A percentile compares a stretch with the other conserved stretches of the same genome.
Conservation (phyloP, 1,140 invertebrate genomes). For the Pseudomyrmex flavicornis region DNA sequence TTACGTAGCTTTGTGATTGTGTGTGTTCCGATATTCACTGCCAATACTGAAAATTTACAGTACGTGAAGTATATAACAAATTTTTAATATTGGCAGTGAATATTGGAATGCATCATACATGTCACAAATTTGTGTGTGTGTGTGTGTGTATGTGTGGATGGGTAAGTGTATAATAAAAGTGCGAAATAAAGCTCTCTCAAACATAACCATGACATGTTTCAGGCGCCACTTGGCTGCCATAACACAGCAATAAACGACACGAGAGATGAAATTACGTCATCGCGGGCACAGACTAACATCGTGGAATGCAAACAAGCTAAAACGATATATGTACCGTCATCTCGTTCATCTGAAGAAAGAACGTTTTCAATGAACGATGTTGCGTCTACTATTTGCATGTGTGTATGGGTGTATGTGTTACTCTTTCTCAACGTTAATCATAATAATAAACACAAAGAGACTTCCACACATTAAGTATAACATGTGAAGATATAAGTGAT, state of each 20-base stretch:
- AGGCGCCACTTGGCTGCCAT: not conserved
- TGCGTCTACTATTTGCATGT: not conserved
- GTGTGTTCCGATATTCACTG: too few species aligned
- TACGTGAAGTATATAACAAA: too few species aligned
- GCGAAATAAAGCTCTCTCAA: too few species aligned
- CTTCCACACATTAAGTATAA: not conserved
- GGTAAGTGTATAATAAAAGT: too few species aligned
- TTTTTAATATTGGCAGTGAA: too few species aligned
- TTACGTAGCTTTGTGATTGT: too few species aligned
- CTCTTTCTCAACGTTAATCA: not conserved
- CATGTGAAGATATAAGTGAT: not conserved
- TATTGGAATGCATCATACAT: too few species aligned
- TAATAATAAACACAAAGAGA: not conserved
- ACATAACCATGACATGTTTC: constrained; percentile 6
- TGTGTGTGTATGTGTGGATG: too few species aligned
- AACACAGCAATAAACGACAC: not conserved
- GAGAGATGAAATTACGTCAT: constrained; percentile 45
- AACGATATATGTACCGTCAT: constrained; percentile 19
- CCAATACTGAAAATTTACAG: too few species aligned
- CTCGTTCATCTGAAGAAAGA: constrained; percentile 33
- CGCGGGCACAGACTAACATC: not conserved
- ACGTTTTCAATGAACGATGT: not conserved
- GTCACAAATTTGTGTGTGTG: not conserved
- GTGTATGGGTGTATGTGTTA: too few species aligned
- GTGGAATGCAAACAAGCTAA: constrained; percentile 56